Percentiles rank a stretch among this genome's conserved stretches.
Conservation (phyloP, 2,888 invertebrate genomes). For the Aleiodes testaceus region DNA sequence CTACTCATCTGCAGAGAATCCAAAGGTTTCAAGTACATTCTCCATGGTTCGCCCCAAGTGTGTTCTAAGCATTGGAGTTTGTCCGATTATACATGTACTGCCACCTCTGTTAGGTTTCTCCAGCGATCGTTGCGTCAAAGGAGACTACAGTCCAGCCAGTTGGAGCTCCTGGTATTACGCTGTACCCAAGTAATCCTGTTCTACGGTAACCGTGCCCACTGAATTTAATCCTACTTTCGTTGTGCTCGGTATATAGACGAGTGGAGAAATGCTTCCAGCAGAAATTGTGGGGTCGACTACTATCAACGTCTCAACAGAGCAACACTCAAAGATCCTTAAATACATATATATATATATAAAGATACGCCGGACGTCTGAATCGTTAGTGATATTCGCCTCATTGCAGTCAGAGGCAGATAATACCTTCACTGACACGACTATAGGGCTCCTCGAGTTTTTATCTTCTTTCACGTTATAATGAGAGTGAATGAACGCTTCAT, state of each 20-base stretch:
- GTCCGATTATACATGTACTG: slow-evolving; percentile 23
- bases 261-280: background rate
- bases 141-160: slow-evolving; percentile 2
- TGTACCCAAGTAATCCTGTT: slow-evolving; percentile 10
- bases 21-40: slow-evolving; percentile 8
- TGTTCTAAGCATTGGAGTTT: background rate
- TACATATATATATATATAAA: too few relatives aligned
- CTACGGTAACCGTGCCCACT: background rate
- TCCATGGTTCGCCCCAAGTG: slow-evolving; percentile 1
- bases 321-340: slow-evolving; percentile 5
- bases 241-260: background rate
- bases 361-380: too few relatives aligned
- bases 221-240: slow-evolving; percentile 7
- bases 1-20: background rate
- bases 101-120: slow-evolving; percentile 10
- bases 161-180: slow-evolving; percentile 8
- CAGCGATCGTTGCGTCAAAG: slow-evolving; percentile 11
- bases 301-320: background rate
- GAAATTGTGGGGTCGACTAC: slow-evolving; percentile 1
- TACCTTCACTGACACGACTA: too few relatives aligned
- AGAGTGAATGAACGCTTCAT: too few relatives aligned
- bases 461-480: too few relatives aligned
- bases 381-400: too few relatives aligned
- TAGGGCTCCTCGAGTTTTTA: too few relatives aligned
- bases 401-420: too few relatives aligned